phyloP scores from a whole-genome alignment of 35 echinoderm and acorn worm species.

The Eucidaris tribuloides region DNA sequence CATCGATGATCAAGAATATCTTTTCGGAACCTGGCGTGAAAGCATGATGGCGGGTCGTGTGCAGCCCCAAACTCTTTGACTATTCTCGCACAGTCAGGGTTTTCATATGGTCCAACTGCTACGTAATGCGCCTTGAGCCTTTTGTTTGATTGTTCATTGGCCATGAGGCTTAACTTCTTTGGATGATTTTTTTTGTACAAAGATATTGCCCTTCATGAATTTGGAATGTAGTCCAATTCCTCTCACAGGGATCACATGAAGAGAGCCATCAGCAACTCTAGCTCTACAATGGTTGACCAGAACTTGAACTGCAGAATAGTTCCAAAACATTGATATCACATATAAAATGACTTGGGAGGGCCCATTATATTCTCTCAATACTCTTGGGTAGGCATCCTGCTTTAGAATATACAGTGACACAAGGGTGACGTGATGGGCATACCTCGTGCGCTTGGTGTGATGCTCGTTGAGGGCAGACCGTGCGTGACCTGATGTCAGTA shows the following conservation, averaged over 20 bases:
- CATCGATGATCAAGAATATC: conserved; percentile 25
- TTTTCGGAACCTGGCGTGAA: conserved; percentile 24
- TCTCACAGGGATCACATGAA: conserved; percentile 9
- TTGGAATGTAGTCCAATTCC: not conserved
- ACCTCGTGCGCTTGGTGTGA: conserved; percentile 40
- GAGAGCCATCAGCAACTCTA: not conserved
- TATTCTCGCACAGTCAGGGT: conserved; percentile 44
- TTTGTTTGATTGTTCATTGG: conserved; percentile 56
- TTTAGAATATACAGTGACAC: conserved; percentile 31
- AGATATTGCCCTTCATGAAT: conserved; percentile 31
- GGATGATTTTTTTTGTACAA: conserved; percentile 40
- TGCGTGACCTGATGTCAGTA: conserved; percentile 28
- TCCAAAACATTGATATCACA: conserved; percentile 14
- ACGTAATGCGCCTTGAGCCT: conserved; percentile 44
- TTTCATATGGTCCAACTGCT: conserved; percentile 45
- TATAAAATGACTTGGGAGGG: conserved; percentile 29
- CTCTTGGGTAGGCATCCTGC: conserved; percentile 3
- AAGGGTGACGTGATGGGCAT: not conserved
- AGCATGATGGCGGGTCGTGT: not conserved
- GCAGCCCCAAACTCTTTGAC: conserved; percentile 23
- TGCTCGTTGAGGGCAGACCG: conserved; percentile 33
- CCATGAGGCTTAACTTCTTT: conserved; percentile 45
- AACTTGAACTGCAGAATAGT: conserved; percentile 1
- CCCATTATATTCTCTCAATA: conserved; percentile 34
- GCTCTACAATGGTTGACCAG: conserved; percentile 37